A percentile compares a stretch with the other conserved stretches of the same genome.
These are phyloP conservation scores for Hedychridium roseum DNA, from an alignment of 2,888 invertebrate species.

Conservation along the genomic window DNA sequence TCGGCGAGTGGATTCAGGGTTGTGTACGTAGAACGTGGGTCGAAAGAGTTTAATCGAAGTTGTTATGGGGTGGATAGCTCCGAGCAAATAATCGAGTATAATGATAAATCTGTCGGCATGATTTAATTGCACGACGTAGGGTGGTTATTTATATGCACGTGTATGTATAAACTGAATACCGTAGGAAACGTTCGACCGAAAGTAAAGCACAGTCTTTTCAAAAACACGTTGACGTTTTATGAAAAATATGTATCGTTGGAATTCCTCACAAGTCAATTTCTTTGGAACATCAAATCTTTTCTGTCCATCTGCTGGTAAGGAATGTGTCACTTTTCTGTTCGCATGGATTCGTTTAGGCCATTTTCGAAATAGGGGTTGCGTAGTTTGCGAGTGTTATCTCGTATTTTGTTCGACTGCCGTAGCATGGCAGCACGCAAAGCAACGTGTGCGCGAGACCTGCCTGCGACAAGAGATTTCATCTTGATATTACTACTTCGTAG, in stretches of 20 bases:
- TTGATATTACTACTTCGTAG: constrained; percentile 48
- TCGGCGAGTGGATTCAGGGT: constrained; percentile 27
- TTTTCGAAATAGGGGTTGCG: constrained; percentile 24
- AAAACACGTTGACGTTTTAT: too few species aligned
- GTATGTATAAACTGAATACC: too few species aligned
- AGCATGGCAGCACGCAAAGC: constrained; percentile 55
- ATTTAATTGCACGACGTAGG: constrained; percentile 61
- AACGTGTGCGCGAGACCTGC: constrained; percentile 48
- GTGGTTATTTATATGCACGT: constrained; percentile 42
- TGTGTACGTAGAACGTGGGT: constrained; percentile 25
- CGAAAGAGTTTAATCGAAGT: constrained; percentile 60
- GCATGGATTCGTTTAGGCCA: constrained; percentile 37
- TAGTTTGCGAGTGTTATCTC: constrained; percentile 3
- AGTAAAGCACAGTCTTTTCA: too few species aligned
- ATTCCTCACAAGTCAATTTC: too few species aligned
- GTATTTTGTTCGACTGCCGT: constrained; percentile 52
- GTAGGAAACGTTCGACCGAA: too few species aligned
- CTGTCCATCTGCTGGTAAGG: too few species aligned
- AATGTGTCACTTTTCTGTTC: too few species aligned
- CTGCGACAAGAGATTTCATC: constrained; percentile 54
- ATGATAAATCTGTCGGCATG: constrained; percentile 64
- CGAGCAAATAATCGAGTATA: constrained; percentile 64
- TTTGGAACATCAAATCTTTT: too few species aligned
- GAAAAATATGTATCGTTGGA: too few species aligned
- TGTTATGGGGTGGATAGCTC: constrained; percentile 47